Evolutionary conservation across 2,113 vertebrate species (phyloP).

Genomic region (Gulo gulo): DNA sequence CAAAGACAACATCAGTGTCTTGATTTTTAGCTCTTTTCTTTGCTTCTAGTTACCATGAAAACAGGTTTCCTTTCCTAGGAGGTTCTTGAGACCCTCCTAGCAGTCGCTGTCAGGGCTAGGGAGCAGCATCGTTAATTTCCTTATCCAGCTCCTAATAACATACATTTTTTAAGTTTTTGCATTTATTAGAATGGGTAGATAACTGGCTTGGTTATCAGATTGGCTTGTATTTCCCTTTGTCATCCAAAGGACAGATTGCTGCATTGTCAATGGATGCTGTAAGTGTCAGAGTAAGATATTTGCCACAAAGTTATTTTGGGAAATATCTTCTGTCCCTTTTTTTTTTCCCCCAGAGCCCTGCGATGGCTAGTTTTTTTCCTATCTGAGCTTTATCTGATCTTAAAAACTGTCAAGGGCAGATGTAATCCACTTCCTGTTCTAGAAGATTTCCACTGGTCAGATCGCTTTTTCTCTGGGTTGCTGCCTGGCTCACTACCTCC

Average conservation of each 20-base stretch:
- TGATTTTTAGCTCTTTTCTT: not conserved
- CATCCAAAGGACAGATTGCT: not conserved
- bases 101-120: not conserved
- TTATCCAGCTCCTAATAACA: not conserved
- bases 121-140: not conserved
- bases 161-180: not conserved
- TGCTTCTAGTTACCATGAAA: not conserved
- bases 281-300: slow-evolving; percentile 13
- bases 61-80: not conserved
- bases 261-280: not conserved
- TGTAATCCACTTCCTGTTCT: not conserved
- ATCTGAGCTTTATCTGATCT: slow-evolving; percentile 48
- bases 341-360: not conserved
- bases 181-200: not conserved
- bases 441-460: slow-evolving; percentile 37
- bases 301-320: slow-evolving; percentile 60
- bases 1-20: not conserved
- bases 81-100: not conserved
- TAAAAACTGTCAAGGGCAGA: slow-evolving; percentile 59
- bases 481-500: not conserved
- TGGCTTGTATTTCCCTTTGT: not conserved
- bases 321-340: slow-evolving; percentile 38
- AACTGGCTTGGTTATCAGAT: not conserved
- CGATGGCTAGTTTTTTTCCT: not conserved
- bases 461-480: not conserved